These are phyloP conservation scores for Leucoraja ocellata DNA, from an alignment of 2,797 vertebrate species.

Conservation along the genomic window DNA sequence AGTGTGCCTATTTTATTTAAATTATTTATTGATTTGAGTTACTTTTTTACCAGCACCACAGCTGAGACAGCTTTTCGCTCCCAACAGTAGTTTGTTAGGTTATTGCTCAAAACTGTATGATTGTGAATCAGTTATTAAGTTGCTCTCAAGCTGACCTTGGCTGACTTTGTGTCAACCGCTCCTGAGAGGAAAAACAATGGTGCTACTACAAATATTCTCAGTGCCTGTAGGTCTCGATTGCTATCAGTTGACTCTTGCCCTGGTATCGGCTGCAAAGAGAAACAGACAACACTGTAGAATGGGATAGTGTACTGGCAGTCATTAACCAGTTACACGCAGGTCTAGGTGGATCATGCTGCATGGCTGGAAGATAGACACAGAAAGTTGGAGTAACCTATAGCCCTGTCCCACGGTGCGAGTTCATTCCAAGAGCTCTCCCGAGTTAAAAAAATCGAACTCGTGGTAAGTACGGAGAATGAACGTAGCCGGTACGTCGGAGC, in stretches of 20 bases:
- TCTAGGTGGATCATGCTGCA: neutral
- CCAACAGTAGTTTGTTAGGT: neutral
- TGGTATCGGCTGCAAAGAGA: neutral
- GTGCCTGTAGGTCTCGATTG: neutral
- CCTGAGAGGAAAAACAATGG: neutral
- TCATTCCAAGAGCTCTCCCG: no score
- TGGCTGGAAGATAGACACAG: neutral
- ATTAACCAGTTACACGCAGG: neutral
- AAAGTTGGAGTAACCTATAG: no score
- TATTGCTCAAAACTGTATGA: neutral
- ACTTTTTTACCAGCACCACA: no score
- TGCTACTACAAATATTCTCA: neutral
- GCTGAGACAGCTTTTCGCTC: neutral
- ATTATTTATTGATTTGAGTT: no score
- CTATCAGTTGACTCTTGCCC: neutral
- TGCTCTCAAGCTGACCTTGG: neutral
- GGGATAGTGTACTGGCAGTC: neutral
- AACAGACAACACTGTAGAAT: neutral
- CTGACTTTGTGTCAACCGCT: neutral
- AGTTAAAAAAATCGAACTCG: no score
- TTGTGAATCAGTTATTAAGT: neutral
- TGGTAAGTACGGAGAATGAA: no score
- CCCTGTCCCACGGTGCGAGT: no score
- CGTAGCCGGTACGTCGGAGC: no score
- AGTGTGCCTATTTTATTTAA: no score